Conservation (phyloP, 2,888 invertebrate species). For the Pteria penguin region DNA sequence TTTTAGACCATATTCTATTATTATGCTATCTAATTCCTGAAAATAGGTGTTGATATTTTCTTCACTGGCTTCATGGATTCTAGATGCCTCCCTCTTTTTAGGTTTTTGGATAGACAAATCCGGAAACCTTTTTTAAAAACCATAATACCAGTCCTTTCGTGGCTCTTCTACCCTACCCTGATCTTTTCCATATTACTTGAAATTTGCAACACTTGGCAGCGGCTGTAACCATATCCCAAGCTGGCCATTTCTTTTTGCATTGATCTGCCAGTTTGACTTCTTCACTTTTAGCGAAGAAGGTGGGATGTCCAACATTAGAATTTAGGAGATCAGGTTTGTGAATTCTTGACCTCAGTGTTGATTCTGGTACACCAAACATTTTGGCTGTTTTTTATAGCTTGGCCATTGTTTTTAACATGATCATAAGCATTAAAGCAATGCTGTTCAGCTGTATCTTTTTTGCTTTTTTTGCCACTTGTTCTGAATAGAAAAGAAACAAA, state of each 20-base stretch:
- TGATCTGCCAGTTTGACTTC: slow-evolving; percentile 2
- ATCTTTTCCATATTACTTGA: not conserved
- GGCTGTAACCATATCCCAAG: not conserved
- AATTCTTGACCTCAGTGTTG: too few relatives aligned
- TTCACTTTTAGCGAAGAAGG: too few relatives aligned
- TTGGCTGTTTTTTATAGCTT: too few relatives aligned
- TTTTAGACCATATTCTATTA: not conserved
- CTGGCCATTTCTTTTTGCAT: slow-evolving; percentile 5
- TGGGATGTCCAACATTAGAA: too few relatives aligned
- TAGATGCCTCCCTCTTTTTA: not conserved
- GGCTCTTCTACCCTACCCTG: not conserved
- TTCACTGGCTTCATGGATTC: not conserved
- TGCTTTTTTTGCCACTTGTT: too few relatives aligned
- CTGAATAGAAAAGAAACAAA: too few relatives aligned
- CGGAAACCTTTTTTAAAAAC: not conserved
- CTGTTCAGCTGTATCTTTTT: too few relatives aligned
- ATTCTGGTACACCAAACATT: too few relatives aligned
- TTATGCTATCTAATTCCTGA: not conserved
- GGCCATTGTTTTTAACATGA: too few relatives aligned
- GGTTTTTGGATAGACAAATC: not conserved
- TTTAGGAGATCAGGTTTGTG: too few relatives aligned
- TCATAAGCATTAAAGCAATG: too few relatives aligned
- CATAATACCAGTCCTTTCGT: not conserved
- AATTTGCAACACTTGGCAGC: not conserved
- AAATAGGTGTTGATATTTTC: not conserved